Evolutionary conservation across 2,797 vertebrate genomes (phyloP), one percentile per base, ranked within the genome.

Genomic region (Tauraco hartlaubi): DNA sequence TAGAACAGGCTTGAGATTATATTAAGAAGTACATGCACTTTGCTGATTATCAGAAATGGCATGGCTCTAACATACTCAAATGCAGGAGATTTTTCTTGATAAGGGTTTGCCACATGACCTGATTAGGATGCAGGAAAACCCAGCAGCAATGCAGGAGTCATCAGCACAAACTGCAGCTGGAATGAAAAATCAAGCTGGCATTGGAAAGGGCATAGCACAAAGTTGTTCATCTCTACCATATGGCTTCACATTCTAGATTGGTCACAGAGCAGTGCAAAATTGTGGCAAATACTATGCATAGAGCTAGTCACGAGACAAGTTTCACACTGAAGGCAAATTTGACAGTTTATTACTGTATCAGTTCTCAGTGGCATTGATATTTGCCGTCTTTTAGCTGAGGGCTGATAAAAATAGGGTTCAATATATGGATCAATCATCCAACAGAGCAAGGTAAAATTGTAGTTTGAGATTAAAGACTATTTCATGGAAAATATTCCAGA

Each of bases 121-220:
- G 84, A 87, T 96, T 85, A 87, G 31, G 64, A 88, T 89, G 78
- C 91, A 89, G 73, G 77, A 84, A 88, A 93, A 28, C 43, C 68
- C 11, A 9, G 54, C 84, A 88, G 44, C 54, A 77, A 58, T 0
- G 1, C 49, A 80, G 37, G 49, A 91, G 49, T 64, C 74, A 82
- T 81, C 77, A 94, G 63, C 0, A 0, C 0, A 5, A 77, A 29
- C 31, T 92, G 67, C 52, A 89, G 63, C 67, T 74, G 81, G 52
- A 87, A 91, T 79, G 41, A 59, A 71, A 86, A 91, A 67, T 56
- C n/a, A 79, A 52, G 13, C 44, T 79, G 84, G 43, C 25, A 5
- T 23, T 22, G 44, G 56, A 64, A 58, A 85, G 49, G 67, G 63
- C 29, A 13, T 9, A 71, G 43, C 4, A 35, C 19, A 87, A 74